Conservation (phyloP, 2,113 vertebrate genomes). For the Stegostoma tigrinum region DNA sequence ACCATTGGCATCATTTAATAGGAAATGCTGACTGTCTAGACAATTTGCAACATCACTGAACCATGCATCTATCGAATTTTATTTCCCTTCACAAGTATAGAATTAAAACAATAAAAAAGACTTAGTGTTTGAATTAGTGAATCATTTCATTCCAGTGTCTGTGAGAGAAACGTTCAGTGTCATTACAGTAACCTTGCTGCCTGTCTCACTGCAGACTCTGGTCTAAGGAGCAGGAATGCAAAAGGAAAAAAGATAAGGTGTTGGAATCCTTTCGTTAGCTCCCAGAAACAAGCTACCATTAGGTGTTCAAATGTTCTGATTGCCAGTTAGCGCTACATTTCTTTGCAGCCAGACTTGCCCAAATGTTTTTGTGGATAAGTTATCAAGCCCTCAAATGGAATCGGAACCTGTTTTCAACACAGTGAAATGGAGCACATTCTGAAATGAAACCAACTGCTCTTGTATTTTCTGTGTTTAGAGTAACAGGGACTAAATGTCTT, state of each 20-base stretch:
- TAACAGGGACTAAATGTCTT: not conserved
- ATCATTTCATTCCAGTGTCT: not conserved
- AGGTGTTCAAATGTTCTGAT: not conserved
- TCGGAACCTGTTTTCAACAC: not conserved
- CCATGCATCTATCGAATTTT: not conserved
- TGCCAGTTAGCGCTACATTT: not conserved
- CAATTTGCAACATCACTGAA: not conserved
- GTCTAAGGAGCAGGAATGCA: not conserved
- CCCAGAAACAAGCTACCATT: not conserved
- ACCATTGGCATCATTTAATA: not conserved
- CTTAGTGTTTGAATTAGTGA: not conserved
- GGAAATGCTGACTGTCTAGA: not conserved
- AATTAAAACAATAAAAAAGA: not conserved
- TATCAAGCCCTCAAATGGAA: not conserved
- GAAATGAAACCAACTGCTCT: not conserved
- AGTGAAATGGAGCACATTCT: not conserved
- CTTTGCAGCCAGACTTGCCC: not conserved
- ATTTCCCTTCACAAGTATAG: not conserved
- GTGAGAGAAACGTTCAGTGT: not conserved
- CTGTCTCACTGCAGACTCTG: conserved; percentile 2
- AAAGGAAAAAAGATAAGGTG: not conserved
- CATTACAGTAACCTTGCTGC: not conserved
- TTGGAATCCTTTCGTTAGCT: not conserved
- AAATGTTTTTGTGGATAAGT: not conserved
- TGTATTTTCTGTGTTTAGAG: not conserved